Evolutionary conservation across 2,113 vertebrate genomes (phyloP), one percentile per base, ranked within the genome.

Genomic region (Pungitius pungitius): DNA sequence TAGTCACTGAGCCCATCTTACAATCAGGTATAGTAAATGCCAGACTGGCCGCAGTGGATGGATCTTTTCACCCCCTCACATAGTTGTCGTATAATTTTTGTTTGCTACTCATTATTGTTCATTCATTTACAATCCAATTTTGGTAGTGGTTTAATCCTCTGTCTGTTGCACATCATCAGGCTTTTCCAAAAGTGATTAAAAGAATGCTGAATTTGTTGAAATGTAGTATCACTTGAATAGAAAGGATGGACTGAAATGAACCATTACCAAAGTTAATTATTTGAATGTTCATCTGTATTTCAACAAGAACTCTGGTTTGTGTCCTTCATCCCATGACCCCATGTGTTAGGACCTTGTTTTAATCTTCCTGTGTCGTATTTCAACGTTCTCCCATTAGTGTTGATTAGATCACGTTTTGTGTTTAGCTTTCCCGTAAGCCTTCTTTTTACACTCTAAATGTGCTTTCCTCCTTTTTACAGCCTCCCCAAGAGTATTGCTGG

Each of bases 1-100:
- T 93, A 99, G 98, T 99, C 93, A 97, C 97, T 94, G 98, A 99
- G 89, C 96, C 97, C 82, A 94, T 96, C 71, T 96, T 99, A 70
- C 98, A 99, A 95, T 99, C 98, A 99, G 98, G 98, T 99, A 99
- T 84, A 94, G 96, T 97, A 94, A 87, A 75, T 78, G 77, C 58
- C 39, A 58, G 67, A 72, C 68, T 66, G 24, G 43, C 76, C 52
- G 40, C 27, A 78, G 47, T 80, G 82, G 72, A 85, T 67, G 59
- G 55, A 78, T 62, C 17, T 62, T 78, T 47, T 73, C 67, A 76
- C 65, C 51, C 70, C 4, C 3, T 83, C 80, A 58, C 42, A 42
- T 52, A 45, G 60, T 65, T 56, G 69, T 69, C 61, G 52, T 76
- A 3, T 76, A 75, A 74, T 83, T 73, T 78, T 27, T 86, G 74